Conservation (phyloP, 2,888 invertebrate genomes). For the Drosophila kambysellisi region DNA sequence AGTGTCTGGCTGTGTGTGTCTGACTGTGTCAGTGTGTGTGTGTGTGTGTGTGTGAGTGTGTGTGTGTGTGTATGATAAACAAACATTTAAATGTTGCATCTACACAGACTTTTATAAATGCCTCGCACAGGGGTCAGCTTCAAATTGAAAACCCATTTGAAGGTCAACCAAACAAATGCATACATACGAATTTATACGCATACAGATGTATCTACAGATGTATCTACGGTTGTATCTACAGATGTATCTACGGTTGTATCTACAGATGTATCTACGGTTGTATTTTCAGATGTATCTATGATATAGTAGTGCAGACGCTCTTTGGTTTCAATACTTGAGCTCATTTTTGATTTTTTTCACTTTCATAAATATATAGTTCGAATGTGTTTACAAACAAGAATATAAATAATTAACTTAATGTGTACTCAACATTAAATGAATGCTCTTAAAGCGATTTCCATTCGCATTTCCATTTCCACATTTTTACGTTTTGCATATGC, state of each 20-base stretch:
- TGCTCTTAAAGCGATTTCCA: neutral
- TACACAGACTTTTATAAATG: neutral
- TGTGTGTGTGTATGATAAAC: conserved; percentile 22
- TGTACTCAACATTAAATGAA: neutral
- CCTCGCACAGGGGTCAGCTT: conserved; percentile 5
- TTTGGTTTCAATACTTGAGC: neutral
- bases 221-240: neutral
- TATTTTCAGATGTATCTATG: neutral
- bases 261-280: neutral
- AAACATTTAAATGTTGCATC: neutral
- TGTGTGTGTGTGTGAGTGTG: neutral
- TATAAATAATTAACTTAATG: neutral
- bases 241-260: neutral
- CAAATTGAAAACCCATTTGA: conserved; percentile 1
- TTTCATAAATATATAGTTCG: neutral
- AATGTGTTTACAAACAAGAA: neutral
- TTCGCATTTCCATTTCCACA: neutral
- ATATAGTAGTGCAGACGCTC: neutral
- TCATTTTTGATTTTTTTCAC: neutral
- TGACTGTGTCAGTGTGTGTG: neutral
- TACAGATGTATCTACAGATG: neutral
- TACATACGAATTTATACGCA: neutral
- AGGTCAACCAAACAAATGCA: conserved; percentile 2
- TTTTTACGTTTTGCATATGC: neutral
- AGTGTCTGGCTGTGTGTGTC: neutral